These are phyloP conservation scores for Monopis laevigella DNA, from an alignment of 2,888 invertebrate species.

Conservation along the genomic window DNA sequence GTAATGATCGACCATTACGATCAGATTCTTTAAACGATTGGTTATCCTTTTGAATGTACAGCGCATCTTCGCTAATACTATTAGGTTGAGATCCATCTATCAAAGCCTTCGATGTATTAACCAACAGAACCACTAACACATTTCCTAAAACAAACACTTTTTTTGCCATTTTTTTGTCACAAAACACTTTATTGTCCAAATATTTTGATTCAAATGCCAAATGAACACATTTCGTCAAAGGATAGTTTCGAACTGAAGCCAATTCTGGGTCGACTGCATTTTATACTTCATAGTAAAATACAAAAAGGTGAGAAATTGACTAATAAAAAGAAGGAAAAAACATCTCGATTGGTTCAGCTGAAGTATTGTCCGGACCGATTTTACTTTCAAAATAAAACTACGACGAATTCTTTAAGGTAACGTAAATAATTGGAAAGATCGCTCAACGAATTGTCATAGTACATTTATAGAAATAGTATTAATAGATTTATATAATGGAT, in stretches of 20 bases:
- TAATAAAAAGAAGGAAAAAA: constrained; percentile 2
- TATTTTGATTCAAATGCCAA: neutral
- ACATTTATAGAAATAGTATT: too few relatives aligned
- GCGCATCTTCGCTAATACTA: constrained; percentile 23
- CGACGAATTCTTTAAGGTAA: constrained; percentile 7
- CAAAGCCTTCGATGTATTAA: constrained; percentile 28
- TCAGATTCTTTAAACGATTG: constrained; percentile 28
- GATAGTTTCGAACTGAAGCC: constrained; percentile 32
- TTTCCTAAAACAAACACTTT: constrained; percentile 27
- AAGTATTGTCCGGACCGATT: neutral
- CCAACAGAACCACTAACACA: constrained; percentile 31
- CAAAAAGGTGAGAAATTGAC: constrained; percentile 8
- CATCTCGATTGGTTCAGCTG: constrained; percentile 6
- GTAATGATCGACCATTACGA: constrained; percentile 41
- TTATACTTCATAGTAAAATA: constrained; percentile 9
- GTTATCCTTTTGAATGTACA: constrained; percentile 21
- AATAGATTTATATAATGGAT: too few relatives aligned
- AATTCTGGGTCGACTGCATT: neutral
- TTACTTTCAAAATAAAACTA: constrained; percentile 9
- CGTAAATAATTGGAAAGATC: constrained; percentile 6
- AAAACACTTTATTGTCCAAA: neutral
- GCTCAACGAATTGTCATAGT: too few relatives aligned
- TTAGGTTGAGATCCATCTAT: constrained; percentile 41
- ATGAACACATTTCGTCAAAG: constrained; percentile 35
- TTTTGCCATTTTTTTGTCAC: constrained; percentile 20